Conservation (phyloP, 2,113 vertebrate genomes). For the Coreoperca whiteheadi region DNA sequence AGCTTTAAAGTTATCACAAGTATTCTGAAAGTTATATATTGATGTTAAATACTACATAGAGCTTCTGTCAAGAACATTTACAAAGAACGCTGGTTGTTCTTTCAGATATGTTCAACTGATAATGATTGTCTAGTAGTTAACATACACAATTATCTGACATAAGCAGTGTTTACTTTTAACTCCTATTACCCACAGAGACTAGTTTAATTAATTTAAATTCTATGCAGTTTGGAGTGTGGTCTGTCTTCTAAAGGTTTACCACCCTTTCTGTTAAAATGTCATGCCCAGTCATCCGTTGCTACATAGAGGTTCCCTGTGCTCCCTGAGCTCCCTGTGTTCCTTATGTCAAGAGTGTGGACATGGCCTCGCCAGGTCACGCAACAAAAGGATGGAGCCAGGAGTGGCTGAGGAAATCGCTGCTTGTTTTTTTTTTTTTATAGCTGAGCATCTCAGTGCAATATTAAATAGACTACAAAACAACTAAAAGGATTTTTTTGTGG, state of each 20-base stretch:
- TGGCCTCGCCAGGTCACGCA: constrained; percentile 75
- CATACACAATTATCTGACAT: not conserved
- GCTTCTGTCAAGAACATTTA: not conserved
- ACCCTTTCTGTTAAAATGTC: constrained; percentile 67
- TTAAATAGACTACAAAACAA: constrained; percentile 10
- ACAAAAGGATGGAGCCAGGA: constrained; percentile 54
- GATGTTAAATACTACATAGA: not conserved
- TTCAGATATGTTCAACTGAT: not conserved
- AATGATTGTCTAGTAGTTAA: not conserved
- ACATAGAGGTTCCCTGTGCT: constrained; percentile 61
- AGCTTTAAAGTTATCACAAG: not conserved
- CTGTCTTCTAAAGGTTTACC: constrained; percentile 53
- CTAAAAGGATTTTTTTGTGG: constrained; percentile 21
- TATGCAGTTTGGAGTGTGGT: constrained; percentile 41
- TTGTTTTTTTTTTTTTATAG: constrained; percentile 49
- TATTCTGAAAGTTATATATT: not conserved
- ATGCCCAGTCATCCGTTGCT: constrained; percentile 73
- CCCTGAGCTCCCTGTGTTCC: constrained; percentile 74
- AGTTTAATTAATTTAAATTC: constrained; percentile 54
- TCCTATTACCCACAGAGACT: constrained; percentile 29
- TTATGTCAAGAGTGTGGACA: constrained; percentile 75
- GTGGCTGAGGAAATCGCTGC: constrained; percentile 61
- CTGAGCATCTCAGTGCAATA: constrained; percentile 30
- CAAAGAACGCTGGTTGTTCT: accelerated
- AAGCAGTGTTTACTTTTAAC: constrained; percentile 20